Base-by-base conservation (phyloP, 1,140 invertebrate genomes). In the Drosophila malerkotliana region DNA sequence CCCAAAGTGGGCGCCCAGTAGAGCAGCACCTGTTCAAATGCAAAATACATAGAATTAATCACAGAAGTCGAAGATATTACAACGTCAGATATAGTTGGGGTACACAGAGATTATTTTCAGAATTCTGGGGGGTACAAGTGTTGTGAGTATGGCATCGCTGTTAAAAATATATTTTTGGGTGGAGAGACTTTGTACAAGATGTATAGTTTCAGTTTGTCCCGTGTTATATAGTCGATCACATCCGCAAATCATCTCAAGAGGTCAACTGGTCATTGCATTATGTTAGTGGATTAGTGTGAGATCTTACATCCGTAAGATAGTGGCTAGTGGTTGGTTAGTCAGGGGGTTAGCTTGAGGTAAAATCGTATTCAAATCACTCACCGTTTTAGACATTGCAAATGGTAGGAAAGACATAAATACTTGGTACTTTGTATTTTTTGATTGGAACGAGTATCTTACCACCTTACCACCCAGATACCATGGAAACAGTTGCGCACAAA, bases 351-450 rank as follows among this genome's bases (percentile, higher is more conserved):
- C 56, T 47, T 39, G 52, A 67, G 72, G 54, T 72, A 90, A 74
- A 79, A 85, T 90, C 58, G 75, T 77, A 79, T 82, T 90, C 85
- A 90, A 89, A 90, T 85, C 89, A 90, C 89, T 90, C 89, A 90
- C 89, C 89, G 80, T 88, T 91, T 91, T 91, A 88, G 89, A 90
- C 80, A 88, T 79, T 88, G 83, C 83, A 88, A 79, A 88, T 87
- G 82, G 83, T 87, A 85, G 81, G 79, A 81, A 67, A 87, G 79
- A 87, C 83, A 85, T 81, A 75, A 67, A 45, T 52, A 56, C 41
- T 44, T 73, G 58, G 52, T 58, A 84, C 69, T 84, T 81, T 60
- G 57, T 80, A 67, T 55, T 44, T 44, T 41, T n/a, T 14, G 14
- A 51, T 59, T 84, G 61, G 68, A 64, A 72, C 48, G 67, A 76